These are phyloP conservation scores for Drosophila fulvimacula DNA, from an alignment of 2,888 invertebrate species.

Conservation along the genomic window DNA sequence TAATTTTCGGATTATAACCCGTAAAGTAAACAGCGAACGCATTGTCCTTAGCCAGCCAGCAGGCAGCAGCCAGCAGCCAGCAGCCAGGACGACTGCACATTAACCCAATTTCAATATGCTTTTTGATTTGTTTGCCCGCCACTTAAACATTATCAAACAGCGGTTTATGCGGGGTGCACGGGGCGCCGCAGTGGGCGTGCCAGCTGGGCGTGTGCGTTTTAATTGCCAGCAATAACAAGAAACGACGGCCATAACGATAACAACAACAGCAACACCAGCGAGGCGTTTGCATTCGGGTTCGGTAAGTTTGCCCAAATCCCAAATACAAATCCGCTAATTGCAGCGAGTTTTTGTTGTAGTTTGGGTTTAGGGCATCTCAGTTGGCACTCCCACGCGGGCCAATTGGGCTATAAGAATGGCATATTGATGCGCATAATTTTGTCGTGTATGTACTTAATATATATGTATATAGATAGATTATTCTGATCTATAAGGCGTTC, in stretches of 20 bases:
- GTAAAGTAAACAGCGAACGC: slow-evolving; percentile 72
- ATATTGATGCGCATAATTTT: slow-evolving; percentile 68
- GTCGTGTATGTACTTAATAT: background rate
- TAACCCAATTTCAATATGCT: slow-evolving; percentile 83
- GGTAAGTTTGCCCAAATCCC: slow-evolving; percentile 50
- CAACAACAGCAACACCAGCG: slow-evolving; percentile 38
- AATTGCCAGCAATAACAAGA: slow-evolving; percentile 75
- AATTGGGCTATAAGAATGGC: slow-evolving; percentile 42
- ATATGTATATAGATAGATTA: background rate
- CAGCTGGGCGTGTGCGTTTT: slow-evolving; percentile 57
- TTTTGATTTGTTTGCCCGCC: slow-evolving; percentile 84
- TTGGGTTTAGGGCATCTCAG: slow-evolving; percentile 36
- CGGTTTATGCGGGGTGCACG: slow-evolving; percentile 61
- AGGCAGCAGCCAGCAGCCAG: slow-evolving; percentile 19
- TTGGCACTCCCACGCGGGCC: slow-evolving; percentile 10
- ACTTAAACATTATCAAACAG: slow-evolving; percentile 83
- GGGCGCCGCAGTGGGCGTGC: slow-evolving; percentile 12
- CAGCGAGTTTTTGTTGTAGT: slow-evolving; percentile 61
- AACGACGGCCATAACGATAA: slow-evolving; percentile 64
- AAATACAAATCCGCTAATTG: slow-evolving; percentile 78
- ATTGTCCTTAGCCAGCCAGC: slow-evolving; percentile 57
- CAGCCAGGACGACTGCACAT: slow-evolving; percentile 58
- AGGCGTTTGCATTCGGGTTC: slow-evolving; percentile 50
- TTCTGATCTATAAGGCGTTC: background rate
- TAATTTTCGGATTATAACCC: slow-evolving; percentile 81